Conservation (phyloP, 1,140 invertebrate genomes). For the Arctopsyche grandis region DNA sequence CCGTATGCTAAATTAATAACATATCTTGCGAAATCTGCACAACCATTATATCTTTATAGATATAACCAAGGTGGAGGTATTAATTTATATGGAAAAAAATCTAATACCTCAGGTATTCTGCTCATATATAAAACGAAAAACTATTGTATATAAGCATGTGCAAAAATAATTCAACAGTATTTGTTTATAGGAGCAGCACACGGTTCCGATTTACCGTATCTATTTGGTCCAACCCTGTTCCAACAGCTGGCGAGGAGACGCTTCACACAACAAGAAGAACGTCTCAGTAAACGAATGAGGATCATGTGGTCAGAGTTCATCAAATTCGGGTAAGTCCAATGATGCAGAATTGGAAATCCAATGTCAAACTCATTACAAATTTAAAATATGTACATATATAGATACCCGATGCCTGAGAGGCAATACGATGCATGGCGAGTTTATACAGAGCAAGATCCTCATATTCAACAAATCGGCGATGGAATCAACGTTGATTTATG, state of each 20-base stretch:
- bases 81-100: conserved; percentile 62
- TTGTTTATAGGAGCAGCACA: conserved; percentile 67
- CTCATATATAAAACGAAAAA: neutral
- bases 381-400: conserved; percentile 45
- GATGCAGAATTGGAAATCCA: too few relatives aligned
- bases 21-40: conserved; percentile 59
- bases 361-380: neutral
- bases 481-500: conserved; percentile 46
- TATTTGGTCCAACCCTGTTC: conserved; percentile 73
- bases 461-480: conserved; percentile 56
- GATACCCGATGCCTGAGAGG: conserved; percentile 66
- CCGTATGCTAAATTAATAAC: conserved; percentile 62
- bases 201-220: conserved; percentile 71
- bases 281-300: conserved; percentile 68
- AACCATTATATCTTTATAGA: conserved; percentile 61
- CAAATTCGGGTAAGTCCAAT: conserved; percentile 67
- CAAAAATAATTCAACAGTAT: neutral
- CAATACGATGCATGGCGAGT: conserved; percentile 68
- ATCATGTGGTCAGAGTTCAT: conserved; percentile 71
- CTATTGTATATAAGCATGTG: neutral
- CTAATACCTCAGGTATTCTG: conserved; percentile 61
- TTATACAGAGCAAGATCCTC: conserved; percentile 65
- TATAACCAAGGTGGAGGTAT: conserved; percentile 60
- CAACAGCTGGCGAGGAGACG: conserved; percentile 69
- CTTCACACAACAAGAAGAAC: conserved; percentile 68